phyloP scores from a whole-genome alignment of 1,140 invertebrate genomes.

The Pseudomyrmex sp. region DNA sequence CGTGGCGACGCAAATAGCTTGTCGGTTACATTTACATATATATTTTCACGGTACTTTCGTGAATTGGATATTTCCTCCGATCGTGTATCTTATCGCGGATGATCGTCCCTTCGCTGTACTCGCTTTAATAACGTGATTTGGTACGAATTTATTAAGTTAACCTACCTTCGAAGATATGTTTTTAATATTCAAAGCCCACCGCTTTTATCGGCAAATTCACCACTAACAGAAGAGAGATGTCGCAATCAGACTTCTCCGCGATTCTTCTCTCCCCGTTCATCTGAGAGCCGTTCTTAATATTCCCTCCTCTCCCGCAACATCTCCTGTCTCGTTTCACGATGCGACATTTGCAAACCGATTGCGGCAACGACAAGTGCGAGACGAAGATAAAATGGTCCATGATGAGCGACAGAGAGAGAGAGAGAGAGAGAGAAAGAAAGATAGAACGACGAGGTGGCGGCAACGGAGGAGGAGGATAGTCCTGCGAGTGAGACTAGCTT shows the following conservation, averaged over 20 bases:
- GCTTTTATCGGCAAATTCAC: conserved; percentile 7
- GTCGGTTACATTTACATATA: neutral
- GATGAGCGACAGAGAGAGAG: conserved; percentile 15
- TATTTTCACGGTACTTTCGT: neutral
- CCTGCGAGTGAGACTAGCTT: conserved; percentile 60
- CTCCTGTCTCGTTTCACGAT: conserved; percentile 14
- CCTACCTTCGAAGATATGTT: too few relatives aligned
- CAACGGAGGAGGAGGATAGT: conserved; percentile 2
- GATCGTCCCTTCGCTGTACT: neutral
- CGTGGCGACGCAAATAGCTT: conserved; percentile 6
- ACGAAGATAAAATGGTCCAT: conserved; percentile 32
- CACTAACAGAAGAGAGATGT: conserved; percentile 4
- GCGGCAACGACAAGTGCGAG: neutral
- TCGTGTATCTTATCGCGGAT: conserved; percentile 7
- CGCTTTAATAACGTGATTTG: neutral
- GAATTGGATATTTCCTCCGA: neutral
- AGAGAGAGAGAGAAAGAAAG: neutral
- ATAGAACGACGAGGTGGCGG: neutral
- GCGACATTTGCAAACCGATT: conserved; percentile 46
- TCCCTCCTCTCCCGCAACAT: conserved; percentile 22
- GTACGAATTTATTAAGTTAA: too few relatives aligned
- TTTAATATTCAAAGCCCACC: neutral
- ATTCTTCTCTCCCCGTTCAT: neutral
- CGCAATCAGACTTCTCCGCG: neutral
- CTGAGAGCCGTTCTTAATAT: conserved; percentile 18